Percentiles rank a stretch among this genome's conserved stretches.
Evolutionary conservation across 2,888 invertebrate genomes (phyloP).

Genomic region (Agrilus cyanescens): DNA sequence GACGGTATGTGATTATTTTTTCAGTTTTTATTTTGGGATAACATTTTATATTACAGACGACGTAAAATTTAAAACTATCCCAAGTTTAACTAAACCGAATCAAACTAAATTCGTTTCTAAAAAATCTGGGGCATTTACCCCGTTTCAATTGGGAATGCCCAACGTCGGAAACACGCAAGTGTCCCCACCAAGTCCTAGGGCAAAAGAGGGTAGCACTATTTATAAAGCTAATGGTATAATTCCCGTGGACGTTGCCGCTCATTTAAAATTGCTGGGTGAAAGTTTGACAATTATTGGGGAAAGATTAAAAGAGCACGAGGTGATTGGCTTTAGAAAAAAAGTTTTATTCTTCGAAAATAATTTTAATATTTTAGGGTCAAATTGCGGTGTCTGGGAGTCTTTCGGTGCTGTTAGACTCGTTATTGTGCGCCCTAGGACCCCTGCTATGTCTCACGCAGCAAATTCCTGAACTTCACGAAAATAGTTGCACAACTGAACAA

Average conservation of each 20-base stretch:
- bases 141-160: slow-evolving; percentile 32
- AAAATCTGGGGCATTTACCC: slow-evolving; percentile 5
- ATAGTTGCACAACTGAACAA: slow-evolving; percentile 42
- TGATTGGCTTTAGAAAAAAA: slow-evolving; percentile 24
- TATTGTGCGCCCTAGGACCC: slow-evolving; percentile 84
- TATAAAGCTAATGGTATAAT: slow-evolving; percentile 62
- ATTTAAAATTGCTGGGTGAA: slow-evolving; percentile 83
- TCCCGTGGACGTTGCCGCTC: slow-evolving; percentile 84
- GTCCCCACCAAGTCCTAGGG: slow-evolving; percentile 31
- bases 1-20: slow-evolving; percentile 24
- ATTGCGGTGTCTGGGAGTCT: slow-evolving; percentile 91
- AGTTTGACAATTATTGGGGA: slow-evolving; percentile 89
- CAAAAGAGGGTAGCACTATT: slow-evolving; percentile 28
- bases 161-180: slow-evolving; percentile 25
- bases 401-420: slow-evolving; percentile 83
- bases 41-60: slow-evolving; percentile 1
- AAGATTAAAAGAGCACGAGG: slow-evolving; percentile 84
- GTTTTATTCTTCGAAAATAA: background rate
- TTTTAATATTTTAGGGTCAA: slow-evolving; percentile 55
- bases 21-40: background rate
- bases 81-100: no score
- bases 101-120: slow-evolving; percentile 1
- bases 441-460: slow-evolving; percentile 76
- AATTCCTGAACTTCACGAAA: slow-evolving; percentile 61
- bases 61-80: no score